Base-by-base conservation (phyloP, 2,113 vertebrate genomes). In the Glareola pratincola region DNA sequence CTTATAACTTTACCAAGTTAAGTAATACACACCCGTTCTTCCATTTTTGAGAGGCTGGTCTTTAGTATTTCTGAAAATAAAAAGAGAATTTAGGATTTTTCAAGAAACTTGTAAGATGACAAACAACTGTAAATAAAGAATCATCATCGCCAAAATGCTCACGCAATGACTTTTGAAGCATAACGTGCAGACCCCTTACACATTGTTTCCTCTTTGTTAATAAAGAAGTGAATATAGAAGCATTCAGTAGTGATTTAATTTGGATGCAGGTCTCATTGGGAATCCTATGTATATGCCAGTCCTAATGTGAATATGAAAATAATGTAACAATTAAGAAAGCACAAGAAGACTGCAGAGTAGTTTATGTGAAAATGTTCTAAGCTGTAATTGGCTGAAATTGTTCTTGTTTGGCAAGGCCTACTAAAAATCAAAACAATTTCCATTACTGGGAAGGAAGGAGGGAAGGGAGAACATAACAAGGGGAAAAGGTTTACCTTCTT, bases 51-150 rank as follows among this genome's bases (percentile, higher is more conserved):
- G 54, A 73, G 64, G 50, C 30, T 97, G 96, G 30, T 98, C 95
- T 94, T 94, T 90, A n/a, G 36, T 30, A 82, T 86, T 96, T 92
- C 98, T 98, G 89, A 89, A 98, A 97, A 96, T 73, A 51, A 90
- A 95, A 74, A 96, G 57, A 97, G 7, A 84, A 94, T 74, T 88
- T 21, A 71, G 29, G 18, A 45, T 43, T 91, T 86, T 78, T 48
- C 8, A 24, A 30, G 14, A 81, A 48, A 71, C 14, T 37, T 54
- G 1, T 47, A 74, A 66, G 26, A 50, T 10, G 29, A 74, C 18
- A 73, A 85, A 59, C 8, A 69, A 10, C 8, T 14, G 15, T 22
- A 32, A 77, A 76, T 45, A 60, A 79, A 73, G 73, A 85, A 67
- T 17, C 1, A 2, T 29, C 6, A 64, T 22, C n/a, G 90, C 17